These are phyloP conservation scores for Virgularia gustaviana DNA, from an alignment of 92 coral and sea anemone species.

Conservation along the genomic window DNA sequence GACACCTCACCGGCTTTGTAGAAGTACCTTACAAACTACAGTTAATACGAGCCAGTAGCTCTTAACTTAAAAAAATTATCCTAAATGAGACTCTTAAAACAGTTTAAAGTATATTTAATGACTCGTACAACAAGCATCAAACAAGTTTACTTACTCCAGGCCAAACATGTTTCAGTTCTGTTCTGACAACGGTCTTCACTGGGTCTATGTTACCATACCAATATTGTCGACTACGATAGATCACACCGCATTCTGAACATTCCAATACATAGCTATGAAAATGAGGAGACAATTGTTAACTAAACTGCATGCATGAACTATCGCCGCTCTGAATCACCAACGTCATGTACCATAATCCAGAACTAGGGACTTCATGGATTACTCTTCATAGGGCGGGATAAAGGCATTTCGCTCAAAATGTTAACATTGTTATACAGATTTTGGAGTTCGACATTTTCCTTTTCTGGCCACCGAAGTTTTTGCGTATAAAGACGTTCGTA, in stretches of 20 bases:
- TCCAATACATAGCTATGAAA: slow-evolving; percentile 77
- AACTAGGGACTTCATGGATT: background rate
- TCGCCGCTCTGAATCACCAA: background rate
- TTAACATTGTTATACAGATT: no score
- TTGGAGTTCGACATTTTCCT: no score
- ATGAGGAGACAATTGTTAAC: background rate
- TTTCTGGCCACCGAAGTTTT: no score
- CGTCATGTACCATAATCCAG: background rate
- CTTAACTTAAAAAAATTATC: slow-evolving; percentile 2
- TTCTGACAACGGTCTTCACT: slow-evolving; percentile 78
- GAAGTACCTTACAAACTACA: no score
- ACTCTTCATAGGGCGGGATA: background rate
- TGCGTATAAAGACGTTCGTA: no score
- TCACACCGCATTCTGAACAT: slow-evolving; percentile 85
- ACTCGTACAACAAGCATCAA: no score
- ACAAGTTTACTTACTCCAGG: slow-evolving; percentile 71
- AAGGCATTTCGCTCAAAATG: background rate
- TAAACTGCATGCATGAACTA: no score
- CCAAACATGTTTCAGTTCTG: slow-evolving; percentile 88
- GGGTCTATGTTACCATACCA: slow-evolving; percentile 97
- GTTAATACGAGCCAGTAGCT: no score
- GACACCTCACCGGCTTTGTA: no score
- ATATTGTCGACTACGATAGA: slow-evolving; percentile 84
- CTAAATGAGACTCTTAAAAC: no score
- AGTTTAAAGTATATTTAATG: no score